A percentile compares a stretch with the other conserved stretches of the same genome.
Evolutionary conservation across 2,113 vertebrate species (phyloP).

Genomic region (Heptranchias perlo): DNA sequence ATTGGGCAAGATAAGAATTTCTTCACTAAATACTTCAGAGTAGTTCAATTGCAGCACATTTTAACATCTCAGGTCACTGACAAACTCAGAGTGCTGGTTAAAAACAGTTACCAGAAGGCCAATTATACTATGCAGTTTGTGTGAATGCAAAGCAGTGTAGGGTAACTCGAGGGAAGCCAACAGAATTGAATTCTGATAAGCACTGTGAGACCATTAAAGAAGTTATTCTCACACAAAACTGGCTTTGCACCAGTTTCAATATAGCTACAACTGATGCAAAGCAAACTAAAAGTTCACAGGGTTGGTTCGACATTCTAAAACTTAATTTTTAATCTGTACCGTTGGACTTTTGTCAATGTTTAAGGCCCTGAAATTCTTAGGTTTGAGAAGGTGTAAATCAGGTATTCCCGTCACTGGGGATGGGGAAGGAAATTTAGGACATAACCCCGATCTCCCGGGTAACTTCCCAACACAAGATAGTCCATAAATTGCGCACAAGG

Average conservation of each 20-base stretch:
- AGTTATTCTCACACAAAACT: not conserved
- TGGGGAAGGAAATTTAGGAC: not conserved
- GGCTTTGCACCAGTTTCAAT: not conserved
- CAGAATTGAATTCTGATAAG: not conserved
- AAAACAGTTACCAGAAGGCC: not conserved
- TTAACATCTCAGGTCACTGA: not conserved
- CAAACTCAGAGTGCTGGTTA: not conserved
- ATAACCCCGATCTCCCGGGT: not conserved
- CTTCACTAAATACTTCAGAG: not conserved
- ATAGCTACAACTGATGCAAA: too few species aligned
- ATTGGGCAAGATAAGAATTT: not conserved
- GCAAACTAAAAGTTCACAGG: not conserved
- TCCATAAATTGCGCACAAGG: not conserved
- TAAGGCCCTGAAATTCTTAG: too few species aligned
- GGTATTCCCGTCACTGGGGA: not conserved
- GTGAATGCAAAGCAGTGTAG: not conserved
- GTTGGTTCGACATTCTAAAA: not conserved
- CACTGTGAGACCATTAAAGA: not conserved
- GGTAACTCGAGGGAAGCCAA: not conserved
- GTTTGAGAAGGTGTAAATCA: not conserved
- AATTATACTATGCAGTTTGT: not conserved
- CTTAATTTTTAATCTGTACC: not conserved
- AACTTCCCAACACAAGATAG: not conserved
- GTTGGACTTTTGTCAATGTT: not conserved
- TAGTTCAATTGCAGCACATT: not conserved